A percentile compares a stretch with the other conserved stretches of the same genome.
Conservation (phyloP, 2,888 invertebrate species). For the Rhagonycha fulva region DNA sequence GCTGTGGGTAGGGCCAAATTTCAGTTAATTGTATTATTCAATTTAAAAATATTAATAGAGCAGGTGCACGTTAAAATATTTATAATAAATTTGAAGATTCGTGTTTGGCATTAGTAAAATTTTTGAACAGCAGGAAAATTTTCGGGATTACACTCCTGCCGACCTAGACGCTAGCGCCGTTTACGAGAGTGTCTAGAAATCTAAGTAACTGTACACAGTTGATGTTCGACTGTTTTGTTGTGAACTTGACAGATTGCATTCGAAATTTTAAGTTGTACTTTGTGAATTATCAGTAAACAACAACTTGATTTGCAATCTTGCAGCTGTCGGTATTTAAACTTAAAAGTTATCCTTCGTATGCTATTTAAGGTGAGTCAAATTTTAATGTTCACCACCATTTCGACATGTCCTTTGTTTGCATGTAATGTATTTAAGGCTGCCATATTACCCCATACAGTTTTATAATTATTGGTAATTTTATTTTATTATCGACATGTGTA, state of each 20-base stretch:
- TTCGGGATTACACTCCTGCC: slow-evolving; percentile 10
- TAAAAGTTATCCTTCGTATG: slow-evolving; percentile 42
- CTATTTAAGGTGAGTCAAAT: slow-evolving; percentile 32
- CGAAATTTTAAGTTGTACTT: slow-evolving; percentile 43
- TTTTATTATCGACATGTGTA: neutral
- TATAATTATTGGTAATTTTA: slow-evolving; percentile 17
- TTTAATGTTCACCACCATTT: slow-evolving; percentile 10
- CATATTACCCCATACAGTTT: slow-evolving; percentile 45
- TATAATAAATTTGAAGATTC: neutral
- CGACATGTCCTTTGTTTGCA: slow-evolving; percentile 42
- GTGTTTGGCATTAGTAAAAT: neutral
- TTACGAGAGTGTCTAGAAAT: slow-evolving; percentile 3
- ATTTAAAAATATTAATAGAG: neutral
- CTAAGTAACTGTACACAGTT: slow-evolving; percentile 26
- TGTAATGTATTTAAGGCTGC: slow-evolving; percentile 43
- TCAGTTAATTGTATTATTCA: neutral
- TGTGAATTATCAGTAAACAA: slow-evolving; percentile 38
- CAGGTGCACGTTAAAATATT: neutral
- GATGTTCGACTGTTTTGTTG: slow-evolving; percentile 27
- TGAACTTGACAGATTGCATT: slow-evolving; percentile 41
- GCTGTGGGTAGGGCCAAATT: neutral
- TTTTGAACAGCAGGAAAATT: neutral
- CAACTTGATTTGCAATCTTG: slow-evolving; percentile 43
- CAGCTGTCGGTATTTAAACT: slow-evolving; percentile 37
- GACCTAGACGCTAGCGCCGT: slow-evolving; percentile 17